Evolutionary conservation across 2,797 vertebrate species (phyloP).

Genomic region (Mormyrus hasselquistii): DNA sequence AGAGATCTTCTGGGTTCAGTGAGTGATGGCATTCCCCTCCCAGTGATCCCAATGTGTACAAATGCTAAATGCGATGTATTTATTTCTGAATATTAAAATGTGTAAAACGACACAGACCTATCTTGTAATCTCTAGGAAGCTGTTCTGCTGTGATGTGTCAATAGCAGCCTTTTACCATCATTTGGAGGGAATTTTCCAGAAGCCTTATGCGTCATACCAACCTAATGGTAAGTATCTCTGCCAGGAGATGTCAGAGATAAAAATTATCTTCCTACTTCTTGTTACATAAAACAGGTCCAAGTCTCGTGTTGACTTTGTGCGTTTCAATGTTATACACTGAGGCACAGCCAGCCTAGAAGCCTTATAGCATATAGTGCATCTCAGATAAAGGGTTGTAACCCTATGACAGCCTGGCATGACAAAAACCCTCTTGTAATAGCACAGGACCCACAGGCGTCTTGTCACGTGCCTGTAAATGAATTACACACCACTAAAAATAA

Average conservation of each 20-base stretch:
- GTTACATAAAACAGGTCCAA: neutral
- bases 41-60: conserved; percentile 58
- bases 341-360: neutral
- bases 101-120: neutral
- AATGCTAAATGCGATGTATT: conserved; percentile 44
- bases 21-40: conserved; percentile 56
- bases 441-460: neutral
- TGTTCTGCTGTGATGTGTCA: neutral
- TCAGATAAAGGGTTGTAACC: neutral
- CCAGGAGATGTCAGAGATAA: neutral
- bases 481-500: conserved; percentile 5
- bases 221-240: neutral
- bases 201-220: neutral
- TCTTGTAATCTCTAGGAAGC: neutral
- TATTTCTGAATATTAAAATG: neutral
- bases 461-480: neutral
- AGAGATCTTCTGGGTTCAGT: conserved; percentile 54
- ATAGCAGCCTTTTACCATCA: conserved; percentile 32
- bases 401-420: neutral
- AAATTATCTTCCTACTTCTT: neutral
- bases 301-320: neutral
- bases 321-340: neutral
- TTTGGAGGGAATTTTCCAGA: conserved; percentile 5
- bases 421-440: neutral
- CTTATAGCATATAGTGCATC: neutral